A percentile compares a stretch with the other conserved stretches of the same genome.
phyloP scores from a whole-genome alignment of 2,113 vertebrate genomes.

The Malurus melanocephalus region DNA sequence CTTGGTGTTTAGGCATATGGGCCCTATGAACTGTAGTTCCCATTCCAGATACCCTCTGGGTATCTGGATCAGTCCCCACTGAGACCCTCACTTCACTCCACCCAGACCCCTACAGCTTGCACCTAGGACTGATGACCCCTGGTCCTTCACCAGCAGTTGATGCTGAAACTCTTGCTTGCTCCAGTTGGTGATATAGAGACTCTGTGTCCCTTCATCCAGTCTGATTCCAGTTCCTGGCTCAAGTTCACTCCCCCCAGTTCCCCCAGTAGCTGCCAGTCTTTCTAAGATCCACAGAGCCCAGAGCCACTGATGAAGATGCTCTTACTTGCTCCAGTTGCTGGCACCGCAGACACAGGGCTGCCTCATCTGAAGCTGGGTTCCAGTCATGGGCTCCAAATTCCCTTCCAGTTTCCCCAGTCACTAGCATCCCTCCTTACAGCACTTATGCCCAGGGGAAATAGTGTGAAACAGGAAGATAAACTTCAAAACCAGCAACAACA shows the following conservation, averaged over 20 bases:
- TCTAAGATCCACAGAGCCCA: not conserved
- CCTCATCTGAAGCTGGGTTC: not conserved
- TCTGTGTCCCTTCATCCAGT: not conserved
- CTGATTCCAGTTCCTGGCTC: not conserved
- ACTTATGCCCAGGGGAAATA: not conserved
- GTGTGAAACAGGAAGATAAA: not conserved
- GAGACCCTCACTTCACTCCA: not conserved
- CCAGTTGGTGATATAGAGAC: not conserved
- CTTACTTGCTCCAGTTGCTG: not conserved
- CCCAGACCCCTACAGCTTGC: not conserved
- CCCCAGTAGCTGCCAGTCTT: not conserved
- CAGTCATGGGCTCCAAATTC: not conserved
- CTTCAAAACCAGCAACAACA: not conserved
- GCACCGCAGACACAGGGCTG: not conserved
- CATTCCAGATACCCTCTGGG: not conserved
- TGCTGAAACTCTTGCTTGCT: not conserved
- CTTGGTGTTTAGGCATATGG: not conserved
- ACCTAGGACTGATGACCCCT: not conserved
- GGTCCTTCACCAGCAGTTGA: not conserved
- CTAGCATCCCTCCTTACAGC: not conserved
- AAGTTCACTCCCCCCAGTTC: not conserved
- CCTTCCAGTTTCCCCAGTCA: not conserved
- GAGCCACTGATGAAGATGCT: not conserved
- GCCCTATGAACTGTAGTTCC: rapidly evolving
- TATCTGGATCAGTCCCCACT: not conserved